Percentiles rank a stretch among this genome's conserved stretches.
phyloP scores from a whole-genome alignment of 1,140 invertebrate species.

The Battus philenor region DNA sequence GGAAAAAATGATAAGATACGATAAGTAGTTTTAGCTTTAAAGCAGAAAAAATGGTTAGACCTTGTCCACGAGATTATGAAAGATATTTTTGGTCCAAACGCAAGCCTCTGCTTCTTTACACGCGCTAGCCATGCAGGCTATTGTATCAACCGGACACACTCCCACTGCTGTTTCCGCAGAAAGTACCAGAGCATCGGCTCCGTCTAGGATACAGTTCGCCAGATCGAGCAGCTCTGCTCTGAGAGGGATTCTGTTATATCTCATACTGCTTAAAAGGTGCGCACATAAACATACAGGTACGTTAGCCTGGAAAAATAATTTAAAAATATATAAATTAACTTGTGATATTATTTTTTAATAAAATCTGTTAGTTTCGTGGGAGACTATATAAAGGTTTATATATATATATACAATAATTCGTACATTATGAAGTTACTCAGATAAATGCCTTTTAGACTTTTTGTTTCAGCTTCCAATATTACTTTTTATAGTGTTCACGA shows the following conservation, averaged over 20 bases:
- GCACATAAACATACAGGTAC: constrained; percentile 50
- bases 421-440: too few relatives aligned
- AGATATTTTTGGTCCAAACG: constrained; percentile 85
- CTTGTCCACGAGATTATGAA: constrained; percentile 80
- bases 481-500: too few relatives aligned
- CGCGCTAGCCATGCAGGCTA: constrained; percentile 81
- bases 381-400: too few relatives aligned
- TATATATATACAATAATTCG: too few relatives aligned
- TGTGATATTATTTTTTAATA: too few relatives aligned
- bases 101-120: constrained; percentile 91
- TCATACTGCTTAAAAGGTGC: constrained; percentile 59
- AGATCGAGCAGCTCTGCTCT: constrained; percentile 85
- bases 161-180: constrained; percentile 86
- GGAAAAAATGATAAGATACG: background rate
- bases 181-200: constrained; percentile 85
- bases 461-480: too few relatives aligned
- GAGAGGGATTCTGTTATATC: constrained; percentile 79
- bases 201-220: constrained; percentile 87
- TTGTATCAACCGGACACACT: constrained; percentile 80
- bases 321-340: too few relatives aligned
- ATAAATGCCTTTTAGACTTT: too few relatives aligned
- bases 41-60: too few relatives aligned
- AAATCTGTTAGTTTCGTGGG: too few relatives aligned
- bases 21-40: too few relatives aligned
- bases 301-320: constrained; percentile 47